These are phyloP conservation scores for Sakesphorus luctuosus DNA, from an alignment of 2,113 vertebrate genomes.

Conservation along the genomic window DNA sequence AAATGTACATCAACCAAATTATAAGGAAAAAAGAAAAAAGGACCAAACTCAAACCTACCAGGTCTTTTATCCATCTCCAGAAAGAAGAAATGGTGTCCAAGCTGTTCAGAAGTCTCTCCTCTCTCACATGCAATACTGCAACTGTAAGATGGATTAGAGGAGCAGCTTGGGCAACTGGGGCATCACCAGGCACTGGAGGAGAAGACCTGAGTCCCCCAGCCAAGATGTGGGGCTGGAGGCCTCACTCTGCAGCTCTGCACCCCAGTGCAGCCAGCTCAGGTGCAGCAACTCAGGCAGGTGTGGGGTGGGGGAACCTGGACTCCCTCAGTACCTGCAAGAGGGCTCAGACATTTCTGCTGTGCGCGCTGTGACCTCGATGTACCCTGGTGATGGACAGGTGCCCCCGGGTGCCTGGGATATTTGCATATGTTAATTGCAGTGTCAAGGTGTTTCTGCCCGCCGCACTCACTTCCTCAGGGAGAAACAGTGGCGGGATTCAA, in stretches of 20 bases:
- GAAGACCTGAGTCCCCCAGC: neutral
- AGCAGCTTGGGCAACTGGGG: neutral
- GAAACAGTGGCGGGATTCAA: constrained; percentile 53
- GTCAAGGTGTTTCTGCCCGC: constrained; percentile 63
- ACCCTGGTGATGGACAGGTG: neutral
- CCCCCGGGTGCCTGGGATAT: neutral
- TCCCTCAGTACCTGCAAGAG: neutral
- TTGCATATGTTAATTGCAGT: constrained; percentile 69
- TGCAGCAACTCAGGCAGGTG: too few relatives aligned
- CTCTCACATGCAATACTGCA: neutral
- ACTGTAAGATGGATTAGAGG: neutral
- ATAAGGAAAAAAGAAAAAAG: neutral
- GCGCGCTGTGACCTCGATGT: accelerated
- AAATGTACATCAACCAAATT: neutral
- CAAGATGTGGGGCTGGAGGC: accelerated
- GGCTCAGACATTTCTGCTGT: neutral
- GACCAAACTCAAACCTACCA: constrained; percentile 8
- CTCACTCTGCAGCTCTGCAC: accelerated
- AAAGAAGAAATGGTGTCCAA: neutral
- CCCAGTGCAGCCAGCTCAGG: accelerated
- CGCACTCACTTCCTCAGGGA: constrained; percentile 66
- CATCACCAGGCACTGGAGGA: neutral
- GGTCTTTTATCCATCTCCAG: constrained; percentile 15
- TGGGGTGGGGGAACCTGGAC: neutral
- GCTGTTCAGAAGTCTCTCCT: neutral